Evolutionary conservation across 2,888 invertebrate species (phyloP), one percentile per base, ranked within the genome.

Genomic region (Onchidella celtica): DNA sequence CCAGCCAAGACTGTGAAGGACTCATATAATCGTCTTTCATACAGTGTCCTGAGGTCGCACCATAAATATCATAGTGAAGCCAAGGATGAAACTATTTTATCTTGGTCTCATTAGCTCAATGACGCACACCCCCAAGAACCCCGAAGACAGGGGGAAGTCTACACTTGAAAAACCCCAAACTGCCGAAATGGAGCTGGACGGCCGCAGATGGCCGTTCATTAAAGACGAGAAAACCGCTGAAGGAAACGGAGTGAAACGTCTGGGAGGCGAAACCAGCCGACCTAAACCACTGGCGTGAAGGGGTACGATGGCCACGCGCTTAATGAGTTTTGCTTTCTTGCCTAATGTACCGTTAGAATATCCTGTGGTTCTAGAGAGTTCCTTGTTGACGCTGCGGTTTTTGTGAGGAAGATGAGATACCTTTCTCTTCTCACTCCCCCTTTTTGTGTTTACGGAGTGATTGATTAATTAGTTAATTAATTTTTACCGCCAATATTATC

Each of bases 391-490:
- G n/a, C n/a, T n/a, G n/a, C n/a, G n/a, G n/a, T n/a, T n/a, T 3
- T 21, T 4, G 17, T 14, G 17, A 27, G 47, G 47, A 69, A 40
- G 40, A 40, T 29, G 29, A n/a, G n/a, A n/a, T n/a, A n/a, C n/a
- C n/a, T n/a, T n/a, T n/a, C n/a, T n/a, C n/a, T n/a, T n/a, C 21
- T 68, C 36, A 17, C 21, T 69, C 36, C 29, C 63, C 27, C 27
- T 29, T 29, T 21, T 2, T 27, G n/a, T 72, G 72, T 72, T 34
- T 11, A 32, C 57, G 38, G 9, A n/a, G 4, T 74, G 59, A 38
- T 74, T 74, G 59, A 73, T 73, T 73, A 74, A 74, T 74, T 61
- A 74, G 40, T 74, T 74, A 74, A 74, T 74, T 74, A 74, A 61
- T 74, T 61, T 17, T 11, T 14, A 36, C 32, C 74, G 9, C 27